Conservation (phyloP, 2,888 invertebrate genomes). For the Germaria angustata region DNA sequence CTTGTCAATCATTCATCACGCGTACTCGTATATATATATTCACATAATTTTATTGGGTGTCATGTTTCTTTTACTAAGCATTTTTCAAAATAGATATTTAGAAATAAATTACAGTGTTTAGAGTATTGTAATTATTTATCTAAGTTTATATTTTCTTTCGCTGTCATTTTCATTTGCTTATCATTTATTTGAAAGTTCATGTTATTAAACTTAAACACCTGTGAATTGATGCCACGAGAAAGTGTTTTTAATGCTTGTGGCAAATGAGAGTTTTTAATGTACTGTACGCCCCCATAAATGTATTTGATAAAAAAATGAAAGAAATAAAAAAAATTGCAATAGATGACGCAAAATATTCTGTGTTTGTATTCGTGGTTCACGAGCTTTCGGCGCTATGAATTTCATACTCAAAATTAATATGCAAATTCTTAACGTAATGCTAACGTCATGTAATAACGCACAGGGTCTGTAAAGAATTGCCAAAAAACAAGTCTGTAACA, state of each 20-base stretch:
- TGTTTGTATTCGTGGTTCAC: too few species aligned
- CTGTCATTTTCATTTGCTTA: background rate
- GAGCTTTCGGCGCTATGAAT: too few species aligned
- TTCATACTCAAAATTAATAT: too few species aligned
- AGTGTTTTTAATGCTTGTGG: background rate
- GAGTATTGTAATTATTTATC: constrained; percentile 11
- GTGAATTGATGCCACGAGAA: constrained; percentile 22
- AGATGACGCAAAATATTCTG: too few species aligned
- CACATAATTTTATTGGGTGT: background rate
- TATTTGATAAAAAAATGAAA: too few species aligned
- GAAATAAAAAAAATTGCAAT: too few species aligned
- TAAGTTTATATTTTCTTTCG: background rate
- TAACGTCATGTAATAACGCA: too few species aligned
- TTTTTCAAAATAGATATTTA: constrained; percentile 13
- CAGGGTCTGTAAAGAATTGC: too few species aligned
- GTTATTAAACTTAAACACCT: constrained; percentile 33
- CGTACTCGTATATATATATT: too few species aligned
- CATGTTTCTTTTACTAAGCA: background rate
- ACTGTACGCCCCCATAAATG: too few species aligned
- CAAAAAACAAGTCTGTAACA: too few species aligned
- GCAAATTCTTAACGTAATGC: too few species aligned
- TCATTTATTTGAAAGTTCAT: constrained; percentile 13
- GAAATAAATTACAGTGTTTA: constrained; percentile 22
- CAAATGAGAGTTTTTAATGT: background rate
- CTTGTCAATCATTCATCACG: constrained; percentile 10